A percentile compares a stretch with the other conserved stretches of the same genome.
Evolutionary conservation across 2,113 vertebrate species (phyloP).

Genomic region (Tyrannus savana): DNA sequence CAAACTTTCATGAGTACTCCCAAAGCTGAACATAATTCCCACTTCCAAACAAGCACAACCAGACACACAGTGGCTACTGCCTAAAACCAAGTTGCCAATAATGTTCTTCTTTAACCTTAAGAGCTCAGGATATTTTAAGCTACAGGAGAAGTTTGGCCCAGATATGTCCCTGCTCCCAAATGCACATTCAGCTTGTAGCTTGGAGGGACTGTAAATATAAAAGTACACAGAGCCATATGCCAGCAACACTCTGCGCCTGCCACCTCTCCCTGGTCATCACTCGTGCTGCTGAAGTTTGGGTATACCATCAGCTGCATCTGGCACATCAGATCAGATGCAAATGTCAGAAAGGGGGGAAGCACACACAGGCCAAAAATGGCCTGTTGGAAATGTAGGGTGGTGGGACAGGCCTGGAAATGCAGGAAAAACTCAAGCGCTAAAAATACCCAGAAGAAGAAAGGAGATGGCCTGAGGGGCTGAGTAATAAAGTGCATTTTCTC

Average conservation of each 20-base stretch:
- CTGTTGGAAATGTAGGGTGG: background rate
- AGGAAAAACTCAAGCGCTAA: background rate
- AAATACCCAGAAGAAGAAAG: background rate
- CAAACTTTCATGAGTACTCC: background rate
- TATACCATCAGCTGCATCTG: background rate
- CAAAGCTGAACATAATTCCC: background rate
- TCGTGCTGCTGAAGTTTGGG: accelerated
- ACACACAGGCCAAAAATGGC: background rate
- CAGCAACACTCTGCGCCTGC: background rate
- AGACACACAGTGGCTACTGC: background rate
- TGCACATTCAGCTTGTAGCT: background rate
- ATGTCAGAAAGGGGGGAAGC: background rate
- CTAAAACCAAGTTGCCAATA: background rate
- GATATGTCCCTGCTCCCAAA: background rate
- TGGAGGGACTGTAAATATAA: background rate
- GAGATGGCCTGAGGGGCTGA: background rate
- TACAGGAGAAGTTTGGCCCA: background rate
- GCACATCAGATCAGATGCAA: background rate
- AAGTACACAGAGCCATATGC: background rate
- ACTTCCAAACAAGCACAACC: background rate
- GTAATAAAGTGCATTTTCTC: background rate
- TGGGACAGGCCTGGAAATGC: accelerated
- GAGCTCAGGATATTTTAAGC: background rate
- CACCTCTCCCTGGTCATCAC: background rate
- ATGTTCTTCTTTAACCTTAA: background rate